Conservation (phyloP, 2,113 vertebrate species). For the Dasyprocta punctata region DNA sequence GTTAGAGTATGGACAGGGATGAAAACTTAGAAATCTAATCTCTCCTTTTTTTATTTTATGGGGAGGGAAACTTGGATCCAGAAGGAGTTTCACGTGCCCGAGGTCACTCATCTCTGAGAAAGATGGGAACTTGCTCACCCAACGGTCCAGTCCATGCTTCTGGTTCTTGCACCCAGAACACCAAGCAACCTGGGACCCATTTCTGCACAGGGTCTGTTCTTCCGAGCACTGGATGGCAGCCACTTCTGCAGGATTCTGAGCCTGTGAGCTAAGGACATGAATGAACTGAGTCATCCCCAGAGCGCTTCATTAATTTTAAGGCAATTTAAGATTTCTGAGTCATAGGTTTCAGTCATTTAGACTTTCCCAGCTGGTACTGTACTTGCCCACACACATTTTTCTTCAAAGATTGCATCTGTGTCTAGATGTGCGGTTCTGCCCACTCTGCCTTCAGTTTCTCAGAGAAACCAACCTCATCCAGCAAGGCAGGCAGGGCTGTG, state of each 20-base stretch:
- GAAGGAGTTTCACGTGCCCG: not conserved
- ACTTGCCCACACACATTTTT: conserved; percentile 77
- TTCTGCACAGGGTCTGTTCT: not conserved
- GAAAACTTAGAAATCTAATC: not conserved
- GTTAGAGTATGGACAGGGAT: conserved; percentile 10
- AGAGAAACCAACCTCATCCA: not conserved
- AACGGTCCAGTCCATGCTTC: fast-evolving
- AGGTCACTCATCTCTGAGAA: not conserved
- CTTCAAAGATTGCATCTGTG: conserved; percentile 73
- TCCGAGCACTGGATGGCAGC: not conserved
- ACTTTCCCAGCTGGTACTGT: conserved; percentile 77
- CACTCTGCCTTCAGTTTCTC: conserved; percentile 32
- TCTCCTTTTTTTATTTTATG: not conserved
- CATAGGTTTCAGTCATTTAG: conserved; percentile 79
- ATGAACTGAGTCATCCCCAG: conserved; percentile 77
- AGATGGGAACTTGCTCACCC: no score
- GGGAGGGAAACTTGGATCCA: not conserved
- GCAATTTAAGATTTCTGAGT: conserved; percentile 79
- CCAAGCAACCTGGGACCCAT: fast-evolving
- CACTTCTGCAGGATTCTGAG: conserved; percentile 8
- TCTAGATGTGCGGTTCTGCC: conserved; percentile 65
- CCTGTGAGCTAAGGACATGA: conserved; percentile 69
- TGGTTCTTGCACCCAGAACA: not conserved
- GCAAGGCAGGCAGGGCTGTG: not conserved
- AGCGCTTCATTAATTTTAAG: conserved; percentile 75